Base-by-base conservation (phyloP, 2,888 invertebrate species). In the Campaea margaritaria region DNA sequence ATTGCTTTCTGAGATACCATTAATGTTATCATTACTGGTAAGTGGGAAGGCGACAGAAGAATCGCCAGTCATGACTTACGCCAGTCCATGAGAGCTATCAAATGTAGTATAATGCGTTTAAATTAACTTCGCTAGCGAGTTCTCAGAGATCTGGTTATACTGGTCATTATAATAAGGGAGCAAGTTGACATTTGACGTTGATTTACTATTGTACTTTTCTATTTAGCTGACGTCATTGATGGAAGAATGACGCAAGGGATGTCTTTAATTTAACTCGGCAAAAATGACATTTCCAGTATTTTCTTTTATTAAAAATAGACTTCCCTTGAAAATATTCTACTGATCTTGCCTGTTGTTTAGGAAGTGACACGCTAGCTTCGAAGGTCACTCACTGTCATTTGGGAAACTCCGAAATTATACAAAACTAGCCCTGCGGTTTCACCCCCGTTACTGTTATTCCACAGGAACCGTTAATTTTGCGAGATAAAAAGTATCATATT, bases 141-240 rank as follows among this genome's bases (percentile, higher is more conserved):
- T 73, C 67, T 68, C 55, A 63, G 27, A 60, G 86, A 31, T 79
- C 89, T 70, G 47, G 46, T 53, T 79, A 74, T 7, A 67, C 28
- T 85, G 84, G 90, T 72, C 68, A 56, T 44, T 60, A 69, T 67
- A 68, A 77, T 81, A 82, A 86, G 84, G 87, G 85, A 81, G 75
- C 74, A 67, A 72, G 88, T 87, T 89, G 90, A 91, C 91, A 90
- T 86, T 85, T 87, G 91, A 91, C 89, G 91, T 90, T 91, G 91
- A 91, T 91, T 91, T 86, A 85, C 84, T 85, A 90, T 89, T 91
- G 91, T 90, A 79, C 78, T 75, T 77, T 73, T 60, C 71, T 73
- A 79, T 83, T 76, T 65, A 74, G 87, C 86, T 84, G 84, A 87
- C 83, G 87, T 89, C 90, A 91, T 83, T 62, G 36, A 46, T 45